Percentiles rank a stretch among this genome's conserved stretches.
These are phyloP conservation scores for Muscidifurax raptorellus DNA, from an alignment of 1,140 invertebrate species.

Conservation along the genomic window DNA sequence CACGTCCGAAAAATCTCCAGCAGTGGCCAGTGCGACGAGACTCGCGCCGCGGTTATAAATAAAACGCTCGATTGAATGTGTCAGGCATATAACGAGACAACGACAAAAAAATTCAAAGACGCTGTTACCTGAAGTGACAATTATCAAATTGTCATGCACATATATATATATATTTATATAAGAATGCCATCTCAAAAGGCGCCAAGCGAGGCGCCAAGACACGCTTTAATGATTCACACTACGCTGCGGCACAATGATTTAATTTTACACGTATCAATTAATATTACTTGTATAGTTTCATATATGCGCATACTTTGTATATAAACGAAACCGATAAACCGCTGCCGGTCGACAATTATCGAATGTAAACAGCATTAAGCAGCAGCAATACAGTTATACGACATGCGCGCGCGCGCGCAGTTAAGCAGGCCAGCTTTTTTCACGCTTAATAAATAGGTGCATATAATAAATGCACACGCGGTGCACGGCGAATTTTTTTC, in stretches of 20 bases:
- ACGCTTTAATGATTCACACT: not conserved
- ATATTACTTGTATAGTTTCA: not conserved
- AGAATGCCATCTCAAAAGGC: not conserved
- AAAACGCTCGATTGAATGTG: not conserved
- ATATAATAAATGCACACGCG: slow-evolving; percentile 11
- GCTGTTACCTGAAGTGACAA: not conserved
- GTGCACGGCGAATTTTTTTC: not conserved
- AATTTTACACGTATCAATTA: too few species aligned
- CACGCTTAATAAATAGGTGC: slow-evolving; percentile 23
- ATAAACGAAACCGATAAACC: not conserved
- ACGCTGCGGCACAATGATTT: not conserved
- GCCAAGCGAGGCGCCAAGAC: too few species aligned
- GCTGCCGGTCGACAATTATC: not conserved
- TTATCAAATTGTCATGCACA: not conserved
- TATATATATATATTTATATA: too few species aligned
- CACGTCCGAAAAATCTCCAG: not conserved
- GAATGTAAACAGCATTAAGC: slow-evolving; percentile 10
- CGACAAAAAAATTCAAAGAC: not conserved
- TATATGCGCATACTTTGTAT: not conserved
- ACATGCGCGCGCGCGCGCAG: not conserved
- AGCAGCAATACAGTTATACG: not conserved
- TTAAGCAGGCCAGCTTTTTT: slow-evolving; percentile 6
- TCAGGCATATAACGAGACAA: not conserved
- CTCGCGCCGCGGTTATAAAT: not conserved
- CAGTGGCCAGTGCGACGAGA: not conserved